These are phyloP conservation scores for Phalacrocorax aristotelis DNA, from an alignment of 2,113 vertebrate genomes.

Conservation along the genomic window DNA sequence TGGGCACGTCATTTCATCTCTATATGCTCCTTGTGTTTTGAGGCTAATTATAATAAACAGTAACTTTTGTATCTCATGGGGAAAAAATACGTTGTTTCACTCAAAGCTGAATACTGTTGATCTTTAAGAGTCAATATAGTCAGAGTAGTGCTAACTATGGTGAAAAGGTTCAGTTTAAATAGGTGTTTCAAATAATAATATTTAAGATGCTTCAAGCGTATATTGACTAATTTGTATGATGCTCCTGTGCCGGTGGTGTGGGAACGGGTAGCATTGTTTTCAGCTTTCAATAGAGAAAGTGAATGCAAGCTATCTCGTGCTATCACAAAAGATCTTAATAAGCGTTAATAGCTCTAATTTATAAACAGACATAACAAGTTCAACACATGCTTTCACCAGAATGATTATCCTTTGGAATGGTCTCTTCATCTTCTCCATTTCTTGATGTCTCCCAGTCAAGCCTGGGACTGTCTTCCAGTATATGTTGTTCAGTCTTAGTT, in stretches of 20 bases:
- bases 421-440: background rate
- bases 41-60: background rate
- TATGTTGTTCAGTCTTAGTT: background rate
- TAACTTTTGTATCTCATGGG: background rate
- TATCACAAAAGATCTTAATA: background rate
- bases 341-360: background rate
- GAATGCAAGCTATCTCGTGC: background rate
- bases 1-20: background rate
- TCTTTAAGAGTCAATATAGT: background rate
- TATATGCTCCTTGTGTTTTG: background rate
- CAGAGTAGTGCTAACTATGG: background rate
- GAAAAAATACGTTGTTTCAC: fast-evolving
- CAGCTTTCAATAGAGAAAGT: background rate
- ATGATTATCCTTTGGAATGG: background rate
- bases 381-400: background rate
- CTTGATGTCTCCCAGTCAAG: background rate
- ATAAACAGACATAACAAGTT: background rate
- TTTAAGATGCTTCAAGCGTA: background rate
- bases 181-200: background rate
- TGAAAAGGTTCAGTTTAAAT: background rate
- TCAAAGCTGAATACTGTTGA: background rate
- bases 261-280: background rate
- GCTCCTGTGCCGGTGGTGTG: background rate
- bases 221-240: background rate
- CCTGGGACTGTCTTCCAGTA: background rate